Base-by-base conservation (phyloP, 1,140 invertebrate species). In the Drosophila subobscura region DNA sequence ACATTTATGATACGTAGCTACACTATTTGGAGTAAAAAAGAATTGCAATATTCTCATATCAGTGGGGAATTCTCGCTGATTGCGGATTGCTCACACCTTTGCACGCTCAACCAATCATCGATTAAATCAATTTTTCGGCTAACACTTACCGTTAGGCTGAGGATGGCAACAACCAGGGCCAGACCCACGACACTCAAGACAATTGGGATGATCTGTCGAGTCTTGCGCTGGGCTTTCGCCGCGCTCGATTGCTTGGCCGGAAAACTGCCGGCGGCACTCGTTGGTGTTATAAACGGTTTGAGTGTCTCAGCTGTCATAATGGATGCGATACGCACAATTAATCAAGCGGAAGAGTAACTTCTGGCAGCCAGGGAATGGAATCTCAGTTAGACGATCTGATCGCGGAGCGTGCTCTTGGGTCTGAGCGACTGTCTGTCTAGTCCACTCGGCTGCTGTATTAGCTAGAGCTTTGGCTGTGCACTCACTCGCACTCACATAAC, bases 281-380 rank as follows among this genome's bases (percentile, higher is more conserved):
- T 75, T 33, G 88, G 83, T 50, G 79, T 76, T 68, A 91, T 90
- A 65, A 91, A 91, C 58, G 90, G 90, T 53, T 91, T 91, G 64
- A 91, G 90, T 58, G 90, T 91, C 77, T 91, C 90, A 50, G 90
- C 88, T 44, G 90, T 90, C 90, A 91, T 91, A 84, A 79, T 85
- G 81, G 67, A 66, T 56, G 33, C 41, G 41, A 63, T 41, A 49
- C 56, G 46, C 50, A 42, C 74, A 59, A 54, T 61, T 47, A 60
- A 50, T 51, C 51, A 40, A 70, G 47, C 47, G 42, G 47, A 29
- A 65, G 50, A 65, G 49, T 37, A 46, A 42, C 45, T 37, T 23
- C 22, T 23, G 27, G 22, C 22, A 33, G 37, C 29, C 46, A 3
- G 27, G 14, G 10, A 10, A 4, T 37, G 10, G 10, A 37, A 3